phyloP scores from a whole-genome alignment of 2,113 vertebrate species.

The Gymnocephalus cernua region DNA sequence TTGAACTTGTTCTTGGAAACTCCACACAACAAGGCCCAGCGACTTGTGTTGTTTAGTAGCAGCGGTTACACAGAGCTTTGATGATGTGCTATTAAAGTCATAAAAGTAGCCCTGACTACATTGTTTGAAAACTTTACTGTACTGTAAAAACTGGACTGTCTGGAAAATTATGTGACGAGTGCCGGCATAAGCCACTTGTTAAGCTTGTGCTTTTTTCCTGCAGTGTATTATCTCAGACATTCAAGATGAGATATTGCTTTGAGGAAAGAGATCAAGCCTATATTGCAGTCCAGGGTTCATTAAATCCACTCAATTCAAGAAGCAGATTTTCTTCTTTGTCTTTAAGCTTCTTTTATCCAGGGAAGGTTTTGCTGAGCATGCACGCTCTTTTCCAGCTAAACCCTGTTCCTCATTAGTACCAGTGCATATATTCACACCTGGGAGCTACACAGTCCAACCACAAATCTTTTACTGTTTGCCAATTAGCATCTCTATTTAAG shows the following conservation, averaged over 20 bases:
- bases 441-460: constrained; percentile 53
- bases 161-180: constrained; percentile 17
- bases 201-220: constrained; percentile 13
- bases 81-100: constrained; percentile 13
- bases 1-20: neutral
- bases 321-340: constrained; percentile 73
- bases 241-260: constrained; percentile 57
- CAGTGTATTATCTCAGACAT: constrained; percentile 36
- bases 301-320: constrained; percentile 71
- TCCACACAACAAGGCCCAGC: neutral
- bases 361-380: constrained; percentile 70
- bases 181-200: constrained; percentile 36
- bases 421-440: constrained; percentile 66
- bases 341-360: constrained; percentile 73
- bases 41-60: neutral
- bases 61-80: neutral
- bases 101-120: neutral
- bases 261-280: constrained; percentile 66
- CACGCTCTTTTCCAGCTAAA: constrained; percentile 71
- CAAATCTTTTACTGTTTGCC: constrained; percentile 63
- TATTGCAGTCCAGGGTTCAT: constrained; percentile 61
- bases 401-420: constrained; percentile 70
- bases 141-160: neutral
- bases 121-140: constrained; percentile 2
- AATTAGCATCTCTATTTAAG: constrained; percentile 63